A percentile compares a stretch with the other conserved stretches of the same genome.
Evolutionary conservation across 2,888 invertebrate genomes (phyloP).

Genomic region (Kryphioiulus occultus): DNA sequence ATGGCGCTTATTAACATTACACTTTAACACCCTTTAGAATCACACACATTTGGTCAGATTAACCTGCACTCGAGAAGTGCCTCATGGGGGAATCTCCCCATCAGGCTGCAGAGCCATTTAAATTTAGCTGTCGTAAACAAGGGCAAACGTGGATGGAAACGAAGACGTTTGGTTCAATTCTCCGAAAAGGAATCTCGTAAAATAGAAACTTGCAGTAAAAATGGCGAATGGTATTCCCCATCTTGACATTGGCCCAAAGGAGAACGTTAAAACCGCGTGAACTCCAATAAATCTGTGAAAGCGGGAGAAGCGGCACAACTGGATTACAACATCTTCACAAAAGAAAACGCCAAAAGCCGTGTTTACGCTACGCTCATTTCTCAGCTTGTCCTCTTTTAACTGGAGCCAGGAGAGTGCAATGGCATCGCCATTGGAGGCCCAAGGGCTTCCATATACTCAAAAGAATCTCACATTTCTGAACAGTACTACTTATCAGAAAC

Average conservation of each 20-base stretch:
- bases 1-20: no score
- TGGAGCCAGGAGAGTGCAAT: not conserved
- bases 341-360: not conserved
- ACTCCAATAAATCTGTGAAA: not conserved
- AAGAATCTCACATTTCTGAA: no score
- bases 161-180: not conserved
- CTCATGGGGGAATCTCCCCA: not conserved
- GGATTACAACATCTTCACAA: constrained; percentile 5
- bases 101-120: not conserved
- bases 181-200: constrained; percentile 35
- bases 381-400: not conserved
- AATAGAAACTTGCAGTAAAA: not conserved
- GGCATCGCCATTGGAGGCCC: not conserved
- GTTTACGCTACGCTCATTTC: not conserved
- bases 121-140: not conserved
- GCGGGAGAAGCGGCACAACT: not conserved
- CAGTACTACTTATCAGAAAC: no score
- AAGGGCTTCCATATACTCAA: not conserved
- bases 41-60: no score
- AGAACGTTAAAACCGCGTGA: not conserved
- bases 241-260: constrained; percentile 7
- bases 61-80: no score
- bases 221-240: not conserved
- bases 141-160: not conserved
- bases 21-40: no score